phyloP scores from a whole-genome alignment of 2,113 vertebrate genomes.

The Mixornis gularis region DNA sequence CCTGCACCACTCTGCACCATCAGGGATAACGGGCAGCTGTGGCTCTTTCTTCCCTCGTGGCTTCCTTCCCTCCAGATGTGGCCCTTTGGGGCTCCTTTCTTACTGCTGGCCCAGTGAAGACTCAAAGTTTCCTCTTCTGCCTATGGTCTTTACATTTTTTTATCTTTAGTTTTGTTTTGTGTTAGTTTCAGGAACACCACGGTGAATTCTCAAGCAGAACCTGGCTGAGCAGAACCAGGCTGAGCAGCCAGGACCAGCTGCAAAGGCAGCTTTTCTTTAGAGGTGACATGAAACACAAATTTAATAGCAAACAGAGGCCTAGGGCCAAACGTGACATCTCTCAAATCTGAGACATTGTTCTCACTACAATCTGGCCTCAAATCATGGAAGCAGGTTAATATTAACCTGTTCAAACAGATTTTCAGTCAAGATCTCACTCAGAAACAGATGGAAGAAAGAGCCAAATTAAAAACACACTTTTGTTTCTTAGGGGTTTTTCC shows the following conservation, averaged over 20 bases:
- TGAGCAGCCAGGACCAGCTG: neutral
- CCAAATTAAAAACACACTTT: neutral
- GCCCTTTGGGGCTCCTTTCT: neutral
- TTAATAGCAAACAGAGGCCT: neutral
- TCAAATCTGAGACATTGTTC: conserved; percentile 6
- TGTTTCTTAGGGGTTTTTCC: neutral
- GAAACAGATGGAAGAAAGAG: neutral
- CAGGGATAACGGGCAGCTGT: neutral
- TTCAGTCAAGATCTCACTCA: neutral
- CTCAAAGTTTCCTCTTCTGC: neutral
- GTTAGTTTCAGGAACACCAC: neutral
- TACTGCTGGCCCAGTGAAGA: neutral
- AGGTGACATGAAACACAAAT: neutral
- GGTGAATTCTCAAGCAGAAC: neutral
- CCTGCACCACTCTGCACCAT: neutral
- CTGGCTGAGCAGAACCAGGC: neutral
- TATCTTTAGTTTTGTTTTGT: neutral
- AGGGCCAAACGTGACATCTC: neutral
- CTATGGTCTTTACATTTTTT: neutral
- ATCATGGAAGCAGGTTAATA: neutral
- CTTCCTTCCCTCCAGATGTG: neutral
- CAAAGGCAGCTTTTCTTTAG: neutral
- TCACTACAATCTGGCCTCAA: neutral
- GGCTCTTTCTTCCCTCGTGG: neutral
- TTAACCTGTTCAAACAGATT: neutral